Conservation (phyloP, 1,140 invertebrate genomes). For the Ectropis grisescens region DNA sequence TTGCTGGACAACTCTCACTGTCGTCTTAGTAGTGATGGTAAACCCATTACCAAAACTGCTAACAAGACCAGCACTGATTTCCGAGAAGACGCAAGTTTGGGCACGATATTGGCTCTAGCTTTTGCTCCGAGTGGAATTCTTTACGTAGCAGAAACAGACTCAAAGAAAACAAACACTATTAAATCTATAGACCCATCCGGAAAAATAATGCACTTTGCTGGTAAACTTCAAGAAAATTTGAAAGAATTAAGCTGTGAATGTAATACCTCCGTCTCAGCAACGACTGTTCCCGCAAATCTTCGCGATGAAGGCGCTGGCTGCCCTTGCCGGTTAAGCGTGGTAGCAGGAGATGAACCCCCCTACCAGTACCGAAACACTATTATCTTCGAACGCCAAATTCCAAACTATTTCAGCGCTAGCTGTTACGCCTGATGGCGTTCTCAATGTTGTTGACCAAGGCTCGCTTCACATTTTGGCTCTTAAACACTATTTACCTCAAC, state of each 20-base stretch:
- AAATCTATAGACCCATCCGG: constrained; percentile 86
- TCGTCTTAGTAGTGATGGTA: constrained; percentile 61
- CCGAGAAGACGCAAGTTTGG: constrained; percentile 70
- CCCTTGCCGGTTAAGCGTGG: constrained; percentile 67
- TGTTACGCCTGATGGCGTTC: constrained; percentile 92
- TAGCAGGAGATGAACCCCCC: constrained; percentile 75
- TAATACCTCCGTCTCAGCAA: constrained; percentile 70
- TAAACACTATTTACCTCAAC: constrained; percentile 89
- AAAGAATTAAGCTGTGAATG: constrained; percentile 73
- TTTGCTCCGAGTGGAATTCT: constrained; percentile 94
- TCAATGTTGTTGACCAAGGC: constrained; percentile 95
- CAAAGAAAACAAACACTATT: constrained; percentile 89
- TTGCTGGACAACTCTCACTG: constrained; percentile 94
- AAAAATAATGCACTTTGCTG: constrained; percentile 86
- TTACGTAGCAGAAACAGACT: constrained; percentile 94
- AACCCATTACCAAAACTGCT: constrained; percentile 34
- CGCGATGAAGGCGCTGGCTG: constrained; percentile 67
- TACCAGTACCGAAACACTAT: constrained; percentile 83
- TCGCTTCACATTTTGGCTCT: constrained; percentile 90
- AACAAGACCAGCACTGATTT: constrained; percentile 56
- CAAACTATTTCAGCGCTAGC: constrained; percentile 93
- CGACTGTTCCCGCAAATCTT: constrained; percentile 55
- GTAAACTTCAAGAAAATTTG: constrained; percentile 77
- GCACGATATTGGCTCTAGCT: constrained; percentile 85
- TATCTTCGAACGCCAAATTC: constrained; percentile 92